These are phyloP conservation scores for Sebastiscus tertius DNA, from an alignment of 2,797 vertebrate species.

Conservation along the genomic window DNA sequence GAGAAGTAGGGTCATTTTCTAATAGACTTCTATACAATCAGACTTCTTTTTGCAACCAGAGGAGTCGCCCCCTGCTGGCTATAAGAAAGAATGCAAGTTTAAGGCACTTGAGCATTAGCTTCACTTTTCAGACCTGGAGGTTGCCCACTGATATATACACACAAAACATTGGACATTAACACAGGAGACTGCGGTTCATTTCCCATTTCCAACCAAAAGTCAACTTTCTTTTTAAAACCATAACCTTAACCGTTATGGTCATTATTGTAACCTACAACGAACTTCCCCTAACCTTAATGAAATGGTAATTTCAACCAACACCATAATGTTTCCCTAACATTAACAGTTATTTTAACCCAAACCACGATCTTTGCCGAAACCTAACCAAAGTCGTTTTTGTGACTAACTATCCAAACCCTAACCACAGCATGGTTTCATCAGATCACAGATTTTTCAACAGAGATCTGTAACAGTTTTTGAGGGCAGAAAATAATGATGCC, in stretches of 20 bases:
- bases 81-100: too few relatives aligned
- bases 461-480: neutral
- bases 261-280: neutral
- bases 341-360: neutral
- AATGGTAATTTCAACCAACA: neutral
- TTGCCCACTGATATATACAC: too few relatives aligned
- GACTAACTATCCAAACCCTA: neutral
- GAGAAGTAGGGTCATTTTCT: too few relatives aligned
- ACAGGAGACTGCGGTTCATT: neutral
- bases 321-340: neutral
- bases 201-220: neutral
- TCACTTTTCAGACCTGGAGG: too few relatives aligned
- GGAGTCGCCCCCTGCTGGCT: too few relatives aligned
- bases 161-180: neutral
- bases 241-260: neutral
- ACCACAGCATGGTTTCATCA: fast-evolving
- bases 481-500: too few relatives aligned
- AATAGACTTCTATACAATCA: too few relatives aligned
- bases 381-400: neutral
- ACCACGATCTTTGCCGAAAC: neutral
- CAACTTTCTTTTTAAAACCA: neutral
- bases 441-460: neutral
- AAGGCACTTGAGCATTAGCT: too few relatives aligned
- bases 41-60: too few relatives aligned
- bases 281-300: too few relatives aligned